Evolutionary conservation across 2,113 vertebrate genomes (phyloP).

Genomic region (Cinclus cinclus): DNA sequence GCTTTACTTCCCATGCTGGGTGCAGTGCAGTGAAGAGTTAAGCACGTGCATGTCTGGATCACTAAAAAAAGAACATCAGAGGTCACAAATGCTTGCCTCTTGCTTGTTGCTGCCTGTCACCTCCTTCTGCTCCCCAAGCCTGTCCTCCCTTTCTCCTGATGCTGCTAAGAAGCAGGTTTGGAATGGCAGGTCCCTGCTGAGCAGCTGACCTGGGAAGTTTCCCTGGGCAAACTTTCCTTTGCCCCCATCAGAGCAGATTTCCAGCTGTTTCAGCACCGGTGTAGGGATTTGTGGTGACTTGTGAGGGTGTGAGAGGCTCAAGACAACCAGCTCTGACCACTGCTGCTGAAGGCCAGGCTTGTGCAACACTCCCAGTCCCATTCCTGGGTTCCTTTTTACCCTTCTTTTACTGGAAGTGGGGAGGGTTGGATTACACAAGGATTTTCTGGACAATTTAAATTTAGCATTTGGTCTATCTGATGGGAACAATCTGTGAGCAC

Average conservation of each 20-base stretch:
- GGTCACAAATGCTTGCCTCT: neutral
- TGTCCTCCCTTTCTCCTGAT: neutral
- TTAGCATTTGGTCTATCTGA: neutral
- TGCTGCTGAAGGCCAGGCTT: neutral
- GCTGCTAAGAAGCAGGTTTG: neutral
- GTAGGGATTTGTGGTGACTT: slow-evolving; percentile 12
- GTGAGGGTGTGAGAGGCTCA: neutral
- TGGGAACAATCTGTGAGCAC: neutral
- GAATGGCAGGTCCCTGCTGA: neutral
- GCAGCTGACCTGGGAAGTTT: neutral
- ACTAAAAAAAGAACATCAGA: neutral
- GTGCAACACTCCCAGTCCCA: neutral
- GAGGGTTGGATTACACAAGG: neutral
- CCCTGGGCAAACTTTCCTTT: neutral
- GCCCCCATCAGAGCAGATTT: neutral
- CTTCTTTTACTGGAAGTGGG: slow-evolving; percentile 46
- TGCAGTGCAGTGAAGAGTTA: neutral
- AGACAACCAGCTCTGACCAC: neutral
- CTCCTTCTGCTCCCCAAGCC: neutral
- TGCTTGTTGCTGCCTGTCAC: neutral
- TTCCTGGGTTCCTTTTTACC: neutral
- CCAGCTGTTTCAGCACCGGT: neutral
- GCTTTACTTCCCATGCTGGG: neutral
- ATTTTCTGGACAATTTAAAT: neutral
- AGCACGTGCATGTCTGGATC: neutral